A percentile compares a stretch with the other conserved stretches of the same genome.
phyloP scores from a whole-genome alignment of 2,888 invertebrate species.

The Nomada flava region DNA sequence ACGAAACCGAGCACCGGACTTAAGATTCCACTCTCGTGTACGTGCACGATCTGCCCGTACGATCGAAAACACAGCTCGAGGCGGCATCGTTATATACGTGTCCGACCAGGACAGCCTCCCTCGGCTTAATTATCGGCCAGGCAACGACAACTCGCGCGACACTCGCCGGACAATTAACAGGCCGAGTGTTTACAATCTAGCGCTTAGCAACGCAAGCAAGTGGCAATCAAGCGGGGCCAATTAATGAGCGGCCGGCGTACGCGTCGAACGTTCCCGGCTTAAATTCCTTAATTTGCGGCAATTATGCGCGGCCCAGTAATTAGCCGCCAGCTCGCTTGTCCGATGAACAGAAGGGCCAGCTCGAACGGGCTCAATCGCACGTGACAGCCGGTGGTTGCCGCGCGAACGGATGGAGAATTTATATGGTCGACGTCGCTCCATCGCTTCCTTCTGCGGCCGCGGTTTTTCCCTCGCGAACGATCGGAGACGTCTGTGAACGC shows the following conservation, averaged over 20 bases:
- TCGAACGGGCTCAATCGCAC: slow-evolving; percentile 39
- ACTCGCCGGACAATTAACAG: slow-evolving; percentile 75
- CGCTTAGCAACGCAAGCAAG: slow-evolving; percentile 71
- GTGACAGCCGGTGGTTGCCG: slow-evolving; percentile 12
- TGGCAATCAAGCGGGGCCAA: slow-evolving; percentile 78
- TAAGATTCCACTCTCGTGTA: slow-evolving; percentile 28
- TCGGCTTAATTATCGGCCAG: slow-evolving; percentile 67
- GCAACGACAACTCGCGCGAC: slow-evolving; percentile 68
- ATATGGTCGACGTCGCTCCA: background rate
- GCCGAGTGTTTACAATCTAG: slow-evolving; percentile 80
- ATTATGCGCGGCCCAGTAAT: slow-evolving; percentile 75
- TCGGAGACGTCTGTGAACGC: background rate
- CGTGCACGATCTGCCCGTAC: slow-evolving; percentile 40
- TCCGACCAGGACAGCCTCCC: slow-evolving; percentile 7
- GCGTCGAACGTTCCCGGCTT: slow-evolving; percentile 63
- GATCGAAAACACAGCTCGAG: slow-evolving; percentile 59
- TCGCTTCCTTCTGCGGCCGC: background rate
- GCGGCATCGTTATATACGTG: slow-evolving; percentile 60
- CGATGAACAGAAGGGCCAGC: background rate
- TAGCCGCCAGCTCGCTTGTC: slow-evolving; percentile 49
- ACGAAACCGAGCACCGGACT: slow-evolving; percentile 15
- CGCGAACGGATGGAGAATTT: slow-evolving; percentile 4
- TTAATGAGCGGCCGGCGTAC: slow-evolving; percentile 73
- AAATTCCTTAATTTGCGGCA: slow-evolving; percentile 78
- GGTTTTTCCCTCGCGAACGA: background rate